These are phyloP conservation scores for Vulpes lagopus DNA, from an alignment of 2,113 vertebrate species.

Conservation along the genomic window DNA sequence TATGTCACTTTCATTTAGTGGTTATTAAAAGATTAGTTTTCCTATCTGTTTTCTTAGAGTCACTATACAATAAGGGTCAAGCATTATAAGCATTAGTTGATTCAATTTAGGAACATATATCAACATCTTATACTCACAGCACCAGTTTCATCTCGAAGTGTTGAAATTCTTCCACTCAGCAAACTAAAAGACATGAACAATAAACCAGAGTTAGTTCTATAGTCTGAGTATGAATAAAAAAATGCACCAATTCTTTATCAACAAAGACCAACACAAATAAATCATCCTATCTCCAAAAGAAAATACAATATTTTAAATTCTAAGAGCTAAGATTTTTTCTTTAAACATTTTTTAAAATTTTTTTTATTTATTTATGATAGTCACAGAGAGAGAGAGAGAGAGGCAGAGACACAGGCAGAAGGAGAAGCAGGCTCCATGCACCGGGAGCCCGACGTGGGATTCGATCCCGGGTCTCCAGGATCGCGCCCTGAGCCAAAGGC, in stretches of 20 bases:
- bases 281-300: not conserved
- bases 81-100: not conserved
- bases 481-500: too few relatives aligned
- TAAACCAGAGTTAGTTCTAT: slow-evolving; percentile 76
- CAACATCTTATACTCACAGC: slow-evolving; percentile 92
- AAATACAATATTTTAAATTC: not conserved
- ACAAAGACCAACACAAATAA: slow-evolving; percentile 17
- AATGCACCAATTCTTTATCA: slow-evolving; percentile 18
- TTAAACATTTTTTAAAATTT: too few relatives aligned
- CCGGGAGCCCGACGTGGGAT: too few relatives aligned
- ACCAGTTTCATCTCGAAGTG: slow-evolving; percentile 99
- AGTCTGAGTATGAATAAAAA: slow-evolving; percentile 12
- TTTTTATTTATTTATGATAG: too few relatives aligned
- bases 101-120: not conserved
- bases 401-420: too few relatives aligned
- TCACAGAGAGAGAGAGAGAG: too few relatives aligned
- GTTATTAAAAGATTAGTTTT: slow-evolving; percentile 18
- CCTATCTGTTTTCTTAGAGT: not conserved
- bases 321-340: not conserved
- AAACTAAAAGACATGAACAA: slow-evolving; percentile 90
- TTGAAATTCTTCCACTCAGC: slow-evolving; percentile 99
- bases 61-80: not conserved
- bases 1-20: not conserved
- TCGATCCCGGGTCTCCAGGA: too few relatives aligned
- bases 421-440: too few relatives aligned